Conservation (phyloP, 2,888 invertebrate genomes). For the Synergus itoensis region DNA sequence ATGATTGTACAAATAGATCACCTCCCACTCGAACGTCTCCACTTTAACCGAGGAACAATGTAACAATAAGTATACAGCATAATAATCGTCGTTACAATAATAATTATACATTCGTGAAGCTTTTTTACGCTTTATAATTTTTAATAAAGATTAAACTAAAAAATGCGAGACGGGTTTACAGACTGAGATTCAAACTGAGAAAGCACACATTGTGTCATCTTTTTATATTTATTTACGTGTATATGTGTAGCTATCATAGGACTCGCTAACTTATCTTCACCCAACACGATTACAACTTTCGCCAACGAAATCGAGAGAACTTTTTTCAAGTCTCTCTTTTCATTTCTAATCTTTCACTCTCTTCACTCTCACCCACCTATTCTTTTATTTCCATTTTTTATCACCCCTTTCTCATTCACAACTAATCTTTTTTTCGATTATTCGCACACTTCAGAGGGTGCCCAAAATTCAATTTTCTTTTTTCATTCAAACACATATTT, state of each 20-base stretch:
- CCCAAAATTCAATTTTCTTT: constrained; percentile 16
- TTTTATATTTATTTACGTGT: constrained; percentile 32
- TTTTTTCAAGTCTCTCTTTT: background rate
- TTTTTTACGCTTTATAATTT: constrained; percentile 7
- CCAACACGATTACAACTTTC: constrained; percentile 25
- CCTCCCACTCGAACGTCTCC: constrained; percentile 72
- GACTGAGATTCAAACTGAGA: constrained; percentile 36
- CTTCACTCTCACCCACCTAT: constrained; percentile 16
- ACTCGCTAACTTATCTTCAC: constrained; percentile 33
- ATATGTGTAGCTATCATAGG: constrained; percentile 37
- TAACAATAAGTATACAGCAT: constrained; percentile 72
- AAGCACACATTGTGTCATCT: constrained; percentile 32
- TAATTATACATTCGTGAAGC: constrained; percentile 58
- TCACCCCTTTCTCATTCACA: background rate
- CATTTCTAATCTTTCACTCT: constrained; percentile 12
- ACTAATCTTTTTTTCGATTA: background rate
- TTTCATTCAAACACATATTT: constrained; percentile 6
- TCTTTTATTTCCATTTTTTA: constrained; percentile 12
- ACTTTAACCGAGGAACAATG: constrained; percentile 75
- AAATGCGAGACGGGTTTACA: constrained; percentile 36
- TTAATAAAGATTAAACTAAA: constrained; percentile 11
- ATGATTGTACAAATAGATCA: constrained; percentile 78
- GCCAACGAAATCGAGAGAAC: constrained; percentile 8
- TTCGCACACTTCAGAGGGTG: constrained; percentile 13
- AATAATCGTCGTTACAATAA: constrained; percentile 73